phyloP scores from a whole-genome alignment of 2,113 vertebrate species.

The Sturnira hondurensis region DNA sequence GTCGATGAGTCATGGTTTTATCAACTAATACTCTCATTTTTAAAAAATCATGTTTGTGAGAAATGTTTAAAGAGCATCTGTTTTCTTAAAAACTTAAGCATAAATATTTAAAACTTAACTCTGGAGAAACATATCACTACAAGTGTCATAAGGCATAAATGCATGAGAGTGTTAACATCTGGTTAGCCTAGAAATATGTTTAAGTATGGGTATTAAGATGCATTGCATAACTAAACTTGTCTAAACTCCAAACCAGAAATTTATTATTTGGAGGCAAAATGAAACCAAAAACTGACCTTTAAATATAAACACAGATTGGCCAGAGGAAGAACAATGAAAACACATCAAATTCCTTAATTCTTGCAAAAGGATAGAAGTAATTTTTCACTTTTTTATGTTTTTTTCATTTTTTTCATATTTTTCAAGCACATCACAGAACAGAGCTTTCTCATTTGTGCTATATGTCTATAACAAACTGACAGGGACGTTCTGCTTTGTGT shows the following conservation, averaged over 20 bases:
- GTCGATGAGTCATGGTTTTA: neutral
- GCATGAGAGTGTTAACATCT: constrained; percentile 51
- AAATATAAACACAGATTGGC: constrained; percentile 52
- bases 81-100: constrained; percentile 52
- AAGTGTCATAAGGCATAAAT: constrained; percentile 55
- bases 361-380: constrained; percentile 21
- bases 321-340: constrained; percentile 63
- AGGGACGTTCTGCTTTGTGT: neutral
- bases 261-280: constrained; percentile 65
- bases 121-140: neutral
- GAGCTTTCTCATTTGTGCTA: neutral
- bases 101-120: constrained; percentile 65
- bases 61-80: constrained; percentile 41
- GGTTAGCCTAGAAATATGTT: constrained; percentile 29
- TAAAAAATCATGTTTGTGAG: neutral
- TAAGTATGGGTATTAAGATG: constrained; percentile 42
- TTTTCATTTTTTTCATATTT: neutral
- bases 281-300: constrained; percentile 58
- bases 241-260: constrained; percentile 58
- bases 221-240: constrained; percentile 53
- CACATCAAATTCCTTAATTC: constrained; percentile 1
- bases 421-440: neutral
- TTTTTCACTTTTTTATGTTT: constrained; percentile 31
- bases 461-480: neutral
- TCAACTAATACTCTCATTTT: neutral